Conservation (phyloP, 2,113 vertebrate species). For the Tachysurus fulvidraco region DNA sequence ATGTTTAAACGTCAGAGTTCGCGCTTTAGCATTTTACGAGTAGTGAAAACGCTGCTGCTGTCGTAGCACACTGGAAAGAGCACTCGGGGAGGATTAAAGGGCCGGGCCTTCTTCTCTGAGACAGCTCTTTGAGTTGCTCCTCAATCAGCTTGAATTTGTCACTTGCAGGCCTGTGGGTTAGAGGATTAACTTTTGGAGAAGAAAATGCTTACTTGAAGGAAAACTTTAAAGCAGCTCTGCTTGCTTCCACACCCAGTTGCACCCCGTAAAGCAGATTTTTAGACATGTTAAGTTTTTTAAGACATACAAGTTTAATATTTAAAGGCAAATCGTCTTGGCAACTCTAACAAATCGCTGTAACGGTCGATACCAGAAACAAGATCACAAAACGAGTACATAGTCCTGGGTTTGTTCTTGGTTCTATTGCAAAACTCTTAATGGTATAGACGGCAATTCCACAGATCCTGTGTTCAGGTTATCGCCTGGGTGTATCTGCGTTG, state of each 20-base stretch:
- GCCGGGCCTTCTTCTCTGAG: slow-evolving; percentile 2
- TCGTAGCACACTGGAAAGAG: slow-evolving; percentile 21
- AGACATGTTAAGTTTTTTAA: not conserved
- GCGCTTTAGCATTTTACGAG: slow-evolving; percentile 18
- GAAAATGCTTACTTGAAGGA: slow-evolving; percentile 16
- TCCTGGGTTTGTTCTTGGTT: not conserved
- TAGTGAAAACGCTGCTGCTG: slow-evolving; percentile 4
- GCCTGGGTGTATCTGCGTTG: not conserved
- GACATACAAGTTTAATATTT: not conserved
- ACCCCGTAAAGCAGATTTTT: slow-evolving; percentile 2
- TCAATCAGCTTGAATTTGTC: slow-evolving; percentile 44
- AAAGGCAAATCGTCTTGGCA: not conserved
- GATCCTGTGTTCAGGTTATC: not conserved
- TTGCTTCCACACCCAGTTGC: slow-evolving; percentile 20
- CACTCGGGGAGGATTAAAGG: slow-evolving; percentile 41
- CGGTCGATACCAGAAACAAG: not conserved
- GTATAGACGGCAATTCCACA: not conserved
- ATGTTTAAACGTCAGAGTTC: not conserved
- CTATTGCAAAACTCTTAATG: not conserved
- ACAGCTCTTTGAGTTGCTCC: slow-evolving; percentile 22
- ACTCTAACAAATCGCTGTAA: not conserved
- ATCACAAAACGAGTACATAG: not conserved
- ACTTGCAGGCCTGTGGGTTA: slow-evolving; percentile 25
- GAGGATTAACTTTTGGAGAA: slow-evolving; percentile 40
- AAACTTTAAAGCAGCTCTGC: slow-evolving; percentile 5